Conservation (phyloP, 2,797 vertebrate species). For the Gallinago stenura region DNA sequence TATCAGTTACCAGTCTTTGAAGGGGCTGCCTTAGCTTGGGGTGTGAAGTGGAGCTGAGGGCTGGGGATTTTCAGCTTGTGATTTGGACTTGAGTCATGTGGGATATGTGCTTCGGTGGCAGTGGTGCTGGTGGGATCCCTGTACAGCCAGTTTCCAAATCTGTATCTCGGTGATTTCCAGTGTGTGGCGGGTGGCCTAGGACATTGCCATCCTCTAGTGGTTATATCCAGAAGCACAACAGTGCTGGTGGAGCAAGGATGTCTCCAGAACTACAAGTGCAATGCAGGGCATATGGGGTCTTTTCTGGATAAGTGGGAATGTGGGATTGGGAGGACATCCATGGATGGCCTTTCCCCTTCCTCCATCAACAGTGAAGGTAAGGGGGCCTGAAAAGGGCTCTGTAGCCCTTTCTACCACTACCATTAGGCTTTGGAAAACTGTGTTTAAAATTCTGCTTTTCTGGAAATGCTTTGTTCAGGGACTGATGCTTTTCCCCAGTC, state of each 20-base stretch:
- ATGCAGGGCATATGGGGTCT: accelerated
- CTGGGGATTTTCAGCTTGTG: neutral
- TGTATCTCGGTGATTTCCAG: neutral
- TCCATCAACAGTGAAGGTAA: accelerated
- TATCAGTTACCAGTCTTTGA: accelerated
- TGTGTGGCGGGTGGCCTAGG: neutral
- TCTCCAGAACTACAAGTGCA: accelerated
- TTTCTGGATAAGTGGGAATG: accelerated
- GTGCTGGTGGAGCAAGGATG: accelerated
- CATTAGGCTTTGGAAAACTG: neutral
- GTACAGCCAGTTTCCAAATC: accelerated
- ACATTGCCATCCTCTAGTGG: conserved; percentile 66
- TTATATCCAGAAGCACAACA: conserved; percentile 15
- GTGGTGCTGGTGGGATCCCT: accelerated
- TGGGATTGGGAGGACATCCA: neutral
- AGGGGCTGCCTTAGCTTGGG: neutral
- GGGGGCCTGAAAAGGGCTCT: neutral
- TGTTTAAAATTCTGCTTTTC: neutral
- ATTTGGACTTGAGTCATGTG: accelerated
- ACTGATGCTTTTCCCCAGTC: neutral
- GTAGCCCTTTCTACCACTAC: neutral
- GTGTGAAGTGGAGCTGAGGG: neutral
- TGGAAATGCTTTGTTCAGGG: neutral
- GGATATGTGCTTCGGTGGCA: neutral
- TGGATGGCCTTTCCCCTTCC: neutral